Evolutionary conservation across 1,140 invertebrate species (phyloP).

Genomic region (Acromyrmex echinatior): DNA sequence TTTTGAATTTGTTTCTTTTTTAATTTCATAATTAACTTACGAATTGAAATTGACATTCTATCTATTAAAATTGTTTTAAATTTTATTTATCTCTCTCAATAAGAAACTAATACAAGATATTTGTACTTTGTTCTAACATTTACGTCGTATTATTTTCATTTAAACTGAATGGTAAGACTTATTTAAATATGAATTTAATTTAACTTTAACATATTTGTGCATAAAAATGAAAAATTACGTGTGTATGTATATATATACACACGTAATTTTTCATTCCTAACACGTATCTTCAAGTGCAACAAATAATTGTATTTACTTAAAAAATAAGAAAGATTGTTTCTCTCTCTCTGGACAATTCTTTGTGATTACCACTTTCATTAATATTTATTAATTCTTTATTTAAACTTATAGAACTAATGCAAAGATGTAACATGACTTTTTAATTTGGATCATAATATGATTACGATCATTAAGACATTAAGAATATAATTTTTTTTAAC

Average conservation of each 20-base stretch:
- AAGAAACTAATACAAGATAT: background rate
- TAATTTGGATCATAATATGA: background rate
- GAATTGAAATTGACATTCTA: too few relatives aligned
- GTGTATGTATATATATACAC: too few relatives aligned
- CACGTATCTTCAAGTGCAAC: background rate
- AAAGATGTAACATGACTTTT: background rate
- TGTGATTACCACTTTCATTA: background rate
- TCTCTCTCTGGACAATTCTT: background rate
- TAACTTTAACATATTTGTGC: background rate
- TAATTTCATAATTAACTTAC: too few relatives aligned
- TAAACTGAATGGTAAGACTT: background rate
- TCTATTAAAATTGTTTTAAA: background rate
- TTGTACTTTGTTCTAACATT: background rate
- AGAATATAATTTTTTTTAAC: background rate
- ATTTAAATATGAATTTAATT: background rate
- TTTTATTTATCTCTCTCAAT: background rate
- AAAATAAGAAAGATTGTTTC: background rate
- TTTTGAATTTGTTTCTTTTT: too few relatives aligned
- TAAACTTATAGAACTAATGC: slow-evolving; percentile 15
- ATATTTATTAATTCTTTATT: background rate
- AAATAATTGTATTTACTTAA: slow-evolving; percentile 1
- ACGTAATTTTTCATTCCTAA: too few relatives aligned
- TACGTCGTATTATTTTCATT: slow-evolving; percentile 16
- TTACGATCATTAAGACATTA: background rate
- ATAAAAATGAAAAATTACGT: background rate